A percentile compares a stretch with the other conserved stretches of the same genome.
These are phyloP conservation scores for Ormyrus labotus DNA, from an alignment of 2,888 invertebrate genomes.

Conservation along the genomic window DNA sequence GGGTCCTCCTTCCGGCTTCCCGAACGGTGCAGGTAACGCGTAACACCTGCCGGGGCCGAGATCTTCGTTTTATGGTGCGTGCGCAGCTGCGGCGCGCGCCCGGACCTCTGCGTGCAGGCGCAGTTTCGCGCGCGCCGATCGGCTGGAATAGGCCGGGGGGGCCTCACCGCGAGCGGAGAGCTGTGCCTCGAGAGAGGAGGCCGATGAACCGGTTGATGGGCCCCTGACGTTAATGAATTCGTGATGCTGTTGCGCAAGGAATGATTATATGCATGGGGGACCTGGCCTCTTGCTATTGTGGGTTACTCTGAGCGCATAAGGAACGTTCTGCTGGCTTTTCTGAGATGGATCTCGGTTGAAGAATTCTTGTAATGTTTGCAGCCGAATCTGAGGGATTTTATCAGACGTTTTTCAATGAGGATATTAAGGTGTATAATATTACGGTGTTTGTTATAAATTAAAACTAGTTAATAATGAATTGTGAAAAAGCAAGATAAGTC, in stretches of 20 bases:
- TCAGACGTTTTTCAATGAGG: too few species aligned
- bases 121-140: not conserved
- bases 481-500: too few species aligned
- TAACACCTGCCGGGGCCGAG: constrained; percentile 48
- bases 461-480: too few species aligned
- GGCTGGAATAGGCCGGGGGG: not conserved
- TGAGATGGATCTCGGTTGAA: too few species aligned
- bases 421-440: too few species aligned
- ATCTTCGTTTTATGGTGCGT: constrained; percentile 16
- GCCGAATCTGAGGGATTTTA: too few species aligned
- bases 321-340: too few species aligned
- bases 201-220: constrained; percentile 33
- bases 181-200: not conserved
- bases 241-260: constrained; percentile 17
- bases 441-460: too few species aligned
- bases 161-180: too few species aligned
- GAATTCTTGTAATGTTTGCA: too few species aligned
- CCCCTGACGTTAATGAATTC: constrained; percentile 25
- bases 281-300: too few species aligned
- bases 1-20: constrained; percentile 26
- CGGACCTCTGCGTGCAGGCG: not conserved
- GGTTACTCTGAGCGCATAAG: too few species aligned
- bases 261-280: not conserved
- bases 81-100: constrained; percentile 1
- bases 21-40: constrained; percentile 46